Evolutionary conservation across 2,888 invertebrate genomes (phyloP).

Genomic region (Agrotis segetum): DNA sequence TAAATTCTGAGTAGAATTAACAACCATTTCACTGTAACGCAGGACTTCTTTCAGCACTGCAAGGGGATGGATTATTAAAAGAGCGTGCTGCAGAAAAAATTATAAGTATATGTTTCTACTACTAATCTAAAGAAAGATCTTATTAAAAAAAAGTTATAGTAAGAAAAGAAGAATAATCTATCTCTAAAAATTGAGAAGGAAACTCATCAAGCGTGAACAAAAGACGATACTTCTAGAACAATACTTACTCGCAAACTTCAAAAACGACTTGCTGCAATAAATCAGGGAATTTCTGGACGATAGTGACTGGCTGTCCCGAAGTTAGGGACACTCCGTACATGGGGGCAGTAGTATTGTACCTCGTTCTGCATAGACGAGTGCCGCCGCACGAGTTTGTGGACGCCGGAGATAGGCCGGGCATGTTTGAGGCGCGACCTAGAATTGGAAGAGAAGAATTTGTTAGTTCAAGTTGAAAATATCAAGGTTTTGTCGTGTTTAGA

Average conservation of each 20-base stretch:
- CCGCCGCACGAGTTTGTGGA: slow-evolving; percentile 89
- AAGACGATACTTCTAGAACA: not conserved
- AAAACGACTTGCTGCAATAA: slow-evolving; percentile 97
- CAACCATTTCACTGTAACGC: not conserved
- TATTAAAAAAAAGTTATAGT: not conserved
- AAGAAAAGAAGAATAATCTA: not conserved
- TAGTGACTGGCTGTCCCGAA: slow-evolving; percentile 97
- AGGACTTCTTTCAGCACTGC: not conserved
- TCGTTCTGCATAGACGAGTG: slow-evolving; percentile 95
- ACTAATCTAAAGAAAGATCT: no score
- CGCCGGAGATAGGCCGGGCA: slow-evolving; percentile 76
- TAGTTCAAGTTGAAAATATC: no score
- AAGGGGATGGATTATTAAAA: no score
- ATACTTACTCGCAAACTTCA: slow-evolving; percentile 97
- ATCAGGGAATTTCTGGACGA: slow-evolving; percentile 98
- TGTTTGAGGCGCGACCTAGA: slow-evolving; percentile 81
- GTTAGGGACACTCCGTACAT: slow-evolving; percentile 98
- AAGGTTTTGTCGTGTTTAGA: no score
- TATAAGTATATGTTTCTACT: no score
- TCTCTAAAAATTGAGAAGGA: no score
- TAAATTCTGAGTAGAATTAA: not conserved
- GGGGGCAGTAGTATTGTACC: slow-evolving; percentile 98
- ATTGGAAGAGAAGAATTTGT: slow-evolving; percentile 21
- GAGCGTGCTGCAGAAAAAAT: no score
- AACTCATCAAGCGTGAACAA: not conserved